phyloP scores from a whole-genome alignment of 2,888 invertebrate species.

The Ceramica pisi region DNA sequence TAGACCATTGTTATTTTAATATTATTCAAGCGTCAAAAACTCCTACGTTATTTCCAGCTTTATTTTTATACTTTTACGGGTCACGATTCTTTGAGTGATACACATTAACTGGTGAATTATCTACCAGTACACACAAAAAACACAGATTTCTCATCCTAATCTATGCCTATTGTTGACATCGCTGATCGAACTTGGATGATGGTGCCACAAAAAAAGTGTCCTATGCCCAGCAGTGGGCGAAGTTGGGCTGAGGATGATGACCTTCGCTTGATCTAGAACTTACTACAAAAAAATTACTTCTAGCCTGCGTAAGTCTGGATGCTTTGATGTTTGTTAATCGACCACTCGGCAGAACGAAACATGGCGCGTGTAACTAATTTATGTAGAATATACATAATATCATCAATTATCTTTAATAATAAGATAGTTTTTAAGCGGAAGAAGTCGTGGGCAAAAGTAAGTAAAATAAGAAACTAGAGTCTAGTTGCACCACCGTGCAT shows the following conservation, averaged over 20 bases:
- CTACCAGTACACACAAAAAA: not conserved
- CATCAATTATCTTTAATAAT: not conserved
- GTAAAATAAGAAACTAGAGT: not conserved
- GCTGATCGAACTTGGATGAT: too few species aligned
- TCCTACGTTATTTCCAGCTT: not conserved
- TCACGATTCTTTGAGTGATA: not conserved
- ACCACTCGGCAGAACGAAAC: too few species aligned
- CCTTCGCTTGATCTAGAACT: too few species aligned
- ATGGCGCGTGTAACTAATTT: too few species aligned
- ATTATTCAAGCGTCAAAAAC: constrained; percentile 6
- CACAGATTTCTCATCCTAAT: not conserved
- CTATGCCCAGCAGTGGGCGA: too few species aligned
- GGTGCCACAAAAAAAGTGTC: too few species aligned
- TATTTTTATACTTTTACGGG: not conserved
- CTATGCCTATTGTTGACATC: not conserved
- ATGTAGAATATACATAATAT: too few species aligned
- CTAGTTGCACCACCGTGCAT: not conserved
- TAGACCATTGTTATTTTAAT: constrained; percentile 25
- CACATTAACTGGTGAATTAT: not conserved
- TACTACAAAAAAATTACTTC: too few species aligned
- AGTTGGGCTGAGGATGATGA: too few species aligned
- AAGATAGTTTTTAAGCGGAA: not conserved
- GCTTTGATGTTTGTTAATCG: too few species aligned
- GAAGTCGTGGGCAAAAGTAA: not conserved
- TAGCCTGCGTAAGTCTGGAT: too few species aligned